phyloP scores from a whole-genome alignment of 2,888 invertebrate genomes.

The Augiades crinisus region DNA sequence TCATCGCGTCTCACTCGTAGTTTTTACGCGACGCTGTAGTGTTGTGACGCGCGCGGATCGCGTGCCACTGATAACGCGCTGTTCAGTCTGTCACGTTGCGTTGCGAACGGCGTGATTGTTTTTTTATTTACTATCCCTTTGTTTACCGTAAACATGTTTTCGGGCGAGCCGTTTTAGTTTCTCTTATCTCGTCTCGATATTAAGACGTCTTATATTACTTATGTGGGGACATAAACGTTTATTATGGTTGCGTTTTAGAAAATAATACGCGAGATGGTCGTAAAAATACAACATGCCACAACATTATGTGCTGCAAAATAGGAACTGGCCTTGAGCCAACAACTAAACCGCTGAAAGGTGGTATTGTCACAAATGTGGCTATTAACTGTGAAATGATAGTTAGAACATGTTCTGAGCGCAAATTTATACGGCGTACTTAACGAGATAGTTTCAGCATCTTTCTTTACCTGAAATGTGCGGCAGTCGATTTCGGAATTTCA shows the following conservation, averaged over 20 bases:
- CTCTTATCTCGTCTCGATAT: constrained; percentile 18
- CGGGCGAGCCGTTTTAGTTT: constrained; percentile 18
- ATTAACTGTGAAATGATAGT: constrained; percentile 27
- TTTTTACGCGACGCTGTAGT: constrained; percentile 30
- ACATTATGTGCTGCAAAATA: constrained; percentile 25
- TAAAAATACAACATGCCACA: constrained; percentile 27
- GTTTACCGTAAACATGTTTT: constrained; percentile 31
- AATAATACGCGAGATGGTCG: constrained; percentile 22
- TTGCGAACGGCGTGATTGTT: constrained; percentile 36
- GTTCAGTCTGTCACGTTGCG: constrained; percentile 55
- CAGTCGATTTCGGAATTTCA: constrained; percentile 1
- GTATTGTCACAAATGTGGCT: constrained; percentile 28
- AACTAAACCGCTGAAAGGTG: constrained; percentile 28
- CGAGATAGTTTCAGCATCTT: constrained; percentile 20
- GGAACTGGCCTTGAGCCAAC: constrained; percentile 25
- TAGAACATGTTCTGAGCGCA: constrained; percentile 27
- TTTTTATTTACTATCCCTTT: constrained; percentile 31
- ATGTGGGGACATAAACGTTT: constrained; percentile 17
- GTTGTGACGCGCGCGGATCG: constrained; percentile 36
- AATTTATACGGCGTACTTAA: constrained; percentile 26
- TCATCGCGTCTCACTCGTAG: constrained; percentile 47
- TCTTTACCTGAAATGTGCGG: constrained; percentile 20
- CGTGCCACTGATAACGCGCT: constrained; percentile 51
- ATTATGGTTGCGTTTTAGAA: constrained; percentile 19
- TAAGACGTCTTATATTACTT: constrained; percentile 20